A percentile compares a stretch with the other conserved stretches of the same genome.
Conservation (phyloP, 1,140 invertebrate species). For the Cardiocondyla obscurior region DNA sequence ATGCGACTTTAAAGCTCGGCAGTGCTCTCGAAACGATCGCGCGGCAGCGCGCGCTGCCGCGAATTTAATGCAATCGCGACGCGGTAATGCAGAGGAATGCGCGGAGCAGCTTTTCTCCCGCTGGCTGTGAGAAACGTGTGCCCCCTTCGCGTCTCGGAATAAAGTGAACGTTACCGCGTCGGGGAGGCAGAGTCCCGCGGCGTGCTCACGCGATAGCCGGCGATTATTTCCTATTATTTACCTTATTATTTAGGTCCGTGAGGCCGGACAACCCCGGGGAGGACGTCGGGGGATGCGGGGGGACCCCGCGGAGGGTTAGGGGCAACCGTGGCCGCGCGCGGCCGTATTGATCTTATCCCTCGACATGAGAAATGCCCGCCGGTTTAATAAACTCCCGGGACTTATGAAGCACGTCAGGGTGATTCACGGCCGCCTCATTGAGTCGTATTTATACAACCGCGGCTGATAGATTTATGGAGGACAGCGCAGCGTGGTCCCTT, state of each 20-base stretch:
- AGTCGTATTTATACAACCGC: slow-evolving; percentile 85
- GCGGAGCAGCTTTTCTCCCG: neutral
- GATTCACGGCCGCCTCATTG: slow-evolving; percentile 84
- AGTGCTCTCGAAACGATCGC: slow-evolving; percentile 39
- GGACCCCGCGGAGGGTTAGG: slow-evolving; percentile 73
- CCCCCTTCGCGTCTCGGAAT: neutral
- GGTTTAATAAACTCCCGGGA: slow-evolving; percentile 85
- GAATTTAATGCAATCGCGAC: slow-evolving; percentile 34
- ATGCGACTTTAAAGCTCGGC: slow-evolving; percentile 28
- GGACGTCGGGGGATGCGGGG: slow-evolving; percentile 52
- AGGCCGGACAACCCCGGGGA: slow-evolving; percentile 33
- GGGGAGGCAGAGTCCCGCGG: slow-evolving; percentile 37
- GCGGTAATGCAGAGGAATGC: slow-evolving; percentile 19
- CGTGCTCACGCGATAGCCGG: slow-evolving; percentile 63
- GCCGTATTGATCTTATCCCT: slow-evolving; percentile 85
- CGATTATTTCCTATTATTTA: slow-evolving; percentile 77
- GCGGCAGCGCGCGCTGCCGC: slow-evolving; percentile 5
- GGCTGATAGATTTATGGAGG: slow-evolving; percentile 84
- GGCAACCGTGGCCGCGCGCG: slow-evolving; percentile 79
- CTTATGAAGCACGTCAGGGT: slow-evolving; percentile 85
- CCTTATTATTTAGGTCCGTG: slow-evolving; percentile 72
- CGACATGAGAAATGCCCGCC: slow-evolving; percentile 84
- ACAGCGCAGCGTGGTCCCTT: slow-evolving; percentile 83
- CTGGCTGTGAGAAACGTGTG: slow-evolving; percentile 9
- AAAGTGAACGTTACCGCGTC: slow-evolving; percentile 24